Conservation (phyloP, 2,797 vertebrate genomes). For the Melanotaenia nigrans region DNA sequence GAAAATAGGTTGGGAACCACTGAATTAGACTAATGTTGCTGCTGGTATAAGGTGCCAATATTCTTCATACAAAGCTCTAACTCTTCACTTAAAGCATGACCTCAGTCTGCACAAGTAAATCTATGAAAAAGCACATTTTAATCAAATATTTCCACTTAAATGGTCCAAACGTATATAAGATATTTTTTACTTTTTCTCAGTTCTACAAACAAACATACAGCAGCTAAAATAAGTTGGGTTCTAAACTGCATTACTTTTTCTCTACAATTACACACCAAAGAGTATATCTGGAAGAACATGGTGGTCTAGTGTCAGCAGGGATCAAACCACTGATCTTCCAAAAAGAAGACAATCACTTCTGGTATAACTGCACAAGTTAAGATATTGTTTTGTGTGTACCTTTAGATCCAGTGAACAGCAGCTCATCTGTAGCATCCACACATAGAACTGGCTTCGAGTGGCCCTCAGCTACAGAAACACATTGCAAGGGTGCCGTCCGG, state of each 20-base stretch:
- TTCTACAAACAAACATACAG: neutral
- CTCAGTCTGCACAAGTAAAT: neutral
- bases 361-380: neutral
- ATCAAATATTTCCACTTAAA: neutral
- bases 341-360: neutral
- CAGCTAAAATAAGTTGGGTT: neutral
- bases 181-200: neutral
- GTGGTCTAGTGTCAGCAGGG: neutral
- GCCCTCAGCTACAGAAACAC: slow-evolving; percentile 93
- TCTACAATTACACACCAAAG: neutral
- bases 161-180: neutral
- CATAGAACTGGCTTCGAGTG: slow-evolving; percentile 97
- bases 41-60: neutral
- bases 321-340: neutral
- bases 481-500: slow-evolving; percentile 93
- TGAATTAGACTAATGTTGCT: neutral
- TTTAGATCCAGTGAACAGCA: slow-evolving; percentile 97
- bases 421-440: slow-evolving; percentile 95
- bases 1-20: too few species aligned
- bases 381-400: slow-evolving; percentile 74
- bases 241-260: neutral
- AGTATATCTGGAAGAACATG: neutral
- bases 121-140: too few species aligned
- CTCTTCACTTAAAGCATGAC: neutral
- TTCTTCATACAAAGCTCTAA: neutral